Evolutionary conservation across 1,140 invertebrate genomes (phyloP), one percentile per base, ranked within the genome.

Genomic region (Patella vulgata): DNA sequence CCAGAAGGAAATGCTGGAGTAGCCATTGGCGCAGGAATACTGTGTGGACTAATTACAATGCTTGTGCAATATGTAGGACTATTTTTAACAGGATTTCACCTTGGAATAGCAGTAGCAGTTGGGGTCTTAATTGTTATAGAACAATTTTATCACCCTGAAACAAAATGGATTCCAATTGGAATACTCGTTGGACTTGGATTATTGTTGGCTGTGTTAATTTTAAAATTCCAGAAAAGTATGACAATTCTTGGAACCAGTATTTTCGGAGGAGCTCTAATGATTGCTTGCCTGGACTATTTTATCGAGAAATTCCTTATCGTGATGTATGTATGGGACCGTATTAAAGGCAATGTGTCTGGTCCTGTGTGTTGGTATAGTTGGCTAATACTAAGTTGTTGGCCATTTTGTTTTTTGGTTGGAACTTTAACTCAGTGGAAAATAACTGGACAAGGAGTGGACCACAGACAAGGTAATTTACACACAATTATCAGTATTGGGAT

Each of bases 31-130:
- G 91, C 91, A 11, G 92, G 92, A 17, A 81, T 93, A 19, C 81
- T 94, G 5, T 91, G 92, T 70, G 92, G 92, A 2, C 86, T 93
- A 25, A 91, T 93, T 68, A 92, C 91, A 1, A 85, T 86, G 90
- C 84, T 93, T 59, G 91, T 93, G 33, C 91, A 92, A 77, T 92
- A 93, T 77, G 90, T 93, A 3, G 92, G 92, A 23, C 87, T 94
- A 12, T 93, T 93, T 79, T 89, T 93, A 85, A 90, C 90, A 12
- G 92, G 92, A n/a, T 89, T 94, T 69, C 90, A 92, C 75, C 89
- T 91, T 0, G 92, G 92, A 25, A 52, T 80, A 9, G 82, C 91
- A 12, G 83, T 93, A 30, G 81, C 89, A 9, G 89, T 88, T 5
- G 81, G 90, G 21, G 88, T 87, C 44, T 61, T 84, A 1, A 70